A percentile compares a stretch with the other conserved stretches of the same genome.
phyloP scores from a whole-genome alignment of 2,888 invertebrate genomes.

The Carpatolechia fugitivella region DNA sequence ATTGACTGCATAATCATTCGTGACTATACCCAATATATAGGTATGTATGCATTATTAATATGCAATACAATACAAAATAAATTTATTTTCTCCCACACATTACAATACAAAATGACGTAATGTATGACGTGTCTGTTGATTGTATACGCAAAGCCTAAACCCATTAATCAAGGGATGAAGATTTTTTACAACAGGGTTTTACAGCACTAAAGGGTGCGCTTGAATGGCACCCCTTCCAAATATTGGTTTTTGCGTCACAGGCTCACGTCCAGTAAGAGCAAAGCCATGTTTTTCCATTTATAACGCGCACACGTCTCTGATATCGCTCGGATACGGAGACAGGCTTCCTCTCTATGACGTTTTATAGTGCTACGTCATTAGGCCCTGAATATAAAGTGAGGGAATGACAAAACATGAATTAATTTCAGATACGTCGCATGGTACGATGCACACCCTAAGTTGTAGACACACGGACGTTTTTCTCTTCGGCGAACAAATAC shows the following conservation, averaged over 20 bases:
- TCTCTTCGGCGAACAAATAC: neutral
- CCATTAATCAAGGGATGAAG: conserved; percentile 72
- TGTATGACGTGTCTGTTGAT: conserved; percentile 15
- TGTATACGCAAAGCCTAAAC: conserved; percentile 35
- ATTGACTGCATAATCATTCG: too few species aligned
- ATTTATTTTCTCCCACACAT: too few species aligned
- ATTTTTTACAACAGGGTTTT: conserved; percentile 47
- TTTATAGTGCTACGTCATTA: conserved; percentile 74
- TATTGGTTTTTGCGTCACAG: conserved; percentile 72
- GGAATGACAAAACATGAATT: conserved; percentile 79
- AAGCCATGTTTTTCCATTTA: conserved; percentile 74
- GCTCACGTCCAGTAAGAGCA: conserved; percentile 72
- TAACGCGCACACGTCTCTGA: conserved; percentile 58
- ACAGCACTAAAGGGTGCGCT: conserved; percentile 62
- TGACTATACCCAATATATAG: too few species aligned
- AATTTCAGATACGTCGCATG: conserved; percentile 76
- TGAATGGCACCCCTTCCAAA: conserved; percentile 74
- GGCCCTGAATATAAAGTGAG: conserved; percentile 73
- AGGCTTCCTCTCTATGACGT: conserved; percentile 58
- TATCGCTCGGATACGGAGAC: conserved; percentile 47
- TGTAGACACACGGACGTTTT: conserved; percentile 36
- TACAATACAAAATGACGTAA: too few species aligned
- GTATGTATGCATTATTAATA: too few species aligned
- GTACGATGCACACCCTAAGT: conserved; percentile 61
- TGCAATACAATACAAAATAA: too few species aligned